Conservation (phyloP, 2,888 invertebrate genomes). For the Melanotus villosus region DNA sequence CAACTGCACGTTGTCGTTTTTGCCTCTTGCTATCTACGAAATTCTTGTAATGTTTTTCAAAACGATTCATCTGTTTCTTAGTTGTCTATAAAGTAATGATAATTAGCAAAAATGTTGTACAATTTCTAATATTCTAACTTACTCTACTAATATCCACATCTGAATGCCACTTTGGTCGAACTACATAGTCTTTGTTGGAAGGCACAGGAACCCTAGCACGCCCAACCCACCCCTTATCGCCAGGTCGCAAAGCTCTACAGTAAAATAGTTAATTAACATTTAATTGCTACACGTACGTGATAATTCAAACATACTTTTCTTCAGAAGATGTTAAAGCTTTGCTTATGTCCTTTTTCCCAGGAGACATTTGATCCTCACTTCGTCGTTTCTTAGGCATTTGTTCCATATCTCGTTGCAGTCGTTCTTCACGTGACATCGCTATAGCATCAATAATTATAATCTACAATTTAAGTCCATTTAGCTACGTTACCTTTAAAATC, state of each 20-base stretch:
- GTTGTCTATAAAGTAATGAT: slow-evolving; percentile 70
- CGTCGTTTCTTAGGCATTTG: slow-evolving; percentile 78
- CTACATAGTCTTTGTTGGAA: slow-evolving; percentile 96
- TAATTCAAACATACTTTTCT: slow-evolving; percentile 68
- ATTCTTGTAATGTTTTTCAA: slow-evolving; percentile 93
- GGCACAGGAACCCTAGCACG: slow-evolving; percentile 96
- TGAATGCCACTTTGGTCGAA: slow-evolving; percentile 91
- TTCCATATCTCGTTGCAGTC: slow-evolving; percentile 92
- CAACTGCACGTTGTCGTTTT: slow-evolving; percentile 88
- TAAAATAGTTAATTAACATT: not conserved
- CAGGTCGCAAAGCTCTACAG: slow-evolving; percentile 79
- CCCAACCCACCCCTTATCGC: slow-evolving; percentile 95
- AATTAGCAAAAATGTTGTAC: slow-evolving; percentile 5
- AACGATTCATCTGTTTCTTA: slow-evolving; percentile 89
- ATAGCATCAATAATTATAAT: slow-evolving; percentile 29
- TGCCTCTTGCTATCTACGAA: slow-evolving; percentile 89
- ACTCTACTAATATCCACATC: slow-evolving; percentile 90
- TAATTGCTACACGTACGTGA: not conserved
- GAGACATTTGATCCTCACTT: slow-evolving; percentile 69
- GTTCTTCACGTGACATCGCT: slow-evolving; percentile 93
- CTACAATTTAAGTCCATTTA: not conserved
- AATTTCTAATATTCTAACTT: slow-evolving; percentile 60
- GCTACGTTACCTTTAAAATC: slow-evolving; percentile 80
- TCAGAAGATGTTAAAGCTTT: slow-evolving; percentile 73
- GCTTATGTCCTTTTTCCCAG: slow-evolving; percentile 74